These are phyloP conservation scores for Argyresthia goedartella DNA, from an alignment of 2,888 invertebrate genomes.

Conservation along the genomic window DNA sequence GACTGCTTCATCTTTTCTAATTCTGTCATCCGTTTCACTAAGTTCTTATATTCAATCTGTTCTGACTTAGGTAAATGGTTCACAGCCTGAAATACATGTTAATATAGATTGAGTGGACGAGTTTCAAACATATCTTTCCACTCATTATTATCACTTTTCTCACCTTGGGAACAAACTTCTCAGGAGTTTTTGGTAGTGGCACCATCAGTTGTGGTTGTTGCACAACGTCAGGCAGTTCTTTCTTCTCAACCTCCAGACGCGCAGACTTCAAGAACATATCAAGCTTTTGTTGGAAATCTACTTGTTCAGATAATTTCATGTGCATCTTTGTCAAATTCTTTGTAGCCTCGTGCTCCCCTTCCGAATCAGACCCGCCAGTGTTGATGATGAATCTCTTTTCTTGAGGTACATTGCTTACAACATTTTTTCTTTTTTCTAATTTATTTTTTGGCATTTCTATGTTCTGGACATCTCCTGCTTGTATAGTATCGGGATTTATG, in stretches of 20 bases:
- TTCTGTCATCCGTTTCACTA: conserved; percentile 62
- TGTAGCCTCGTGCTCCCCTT: conserved; percentile 62
- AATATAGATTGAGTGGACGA: conserved; percentile 2
- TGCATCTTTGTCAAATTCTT: conserved; percentile 66
- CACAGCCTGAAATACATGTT: conserved; percentile 39
- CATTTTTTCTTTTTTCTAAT: neutral
- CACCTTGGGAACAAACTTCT: conserved; percentile 60
- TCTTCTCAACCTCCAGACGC: conserved; percentile 50
- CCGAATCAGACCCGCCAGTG: conserved; percentile 58
- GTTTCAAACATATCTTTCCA: neutral
- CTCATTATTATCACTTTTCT: conserved; percentile 7
- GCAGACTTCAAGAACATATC: conserved; percentile 56
- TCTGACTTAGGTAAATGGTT: conserved; percentile 60
- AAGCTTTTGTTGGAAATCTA: conserved; percentile 56
- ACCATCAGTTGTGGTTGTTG: conserved; percentile 21
- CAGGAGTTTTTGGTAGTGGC: conserved; percentile 26
- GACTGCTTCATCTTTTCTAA: conserved; percentile 56
- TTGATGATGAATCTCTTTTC: conserved; percentile 56
- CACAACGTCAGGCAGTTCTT: conserved; percentile 34
- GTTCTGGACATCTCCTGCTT: conserved; percentile 14
- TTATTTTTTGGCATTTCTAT: conserved; percentile 7
- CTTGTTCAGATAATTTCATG: conserved; percentile 47
- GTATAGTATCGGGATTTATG: conserved; percentile 26
- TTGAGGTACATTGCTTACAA: conserved; percentile 22
- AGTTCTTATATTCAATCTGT: conserved; percentile 58